phyloP scores from a whole-genome alignment of 2,888 invertebrate species.

The Protula sp. region DNA sequence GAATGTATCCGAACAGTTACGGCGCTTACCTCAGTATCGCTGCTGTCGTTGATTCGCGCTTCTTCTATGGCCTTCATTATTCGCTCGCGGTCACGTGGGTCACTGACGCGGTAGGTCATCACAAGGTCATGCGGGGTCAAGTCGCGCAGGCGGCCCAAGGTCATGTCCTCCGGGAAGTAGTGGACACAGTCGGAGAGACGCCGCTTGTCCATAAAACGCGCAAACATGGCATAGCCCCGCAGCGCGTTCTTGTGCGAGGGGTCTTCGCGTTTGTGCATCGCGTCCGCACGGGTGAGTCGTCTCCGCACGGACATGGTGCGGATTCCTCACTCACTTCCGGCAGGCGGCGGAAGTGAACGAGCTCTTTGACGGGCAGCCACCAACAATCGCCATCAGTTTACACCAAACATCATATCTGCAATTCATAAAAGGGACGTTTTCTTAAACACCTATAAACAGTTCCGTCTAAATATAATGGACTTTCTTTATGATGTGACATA shows the following conservation, averaged over 20 bases:
- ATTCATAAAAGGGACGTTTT: too few species aligned
- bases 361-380: too few species aligned
- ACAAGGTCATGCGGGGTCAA: slow-evolving; percentile 16
- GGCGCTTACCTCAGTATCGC: slow-evolving; percentile 22
- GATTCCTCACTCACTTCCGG: too few species aligned
- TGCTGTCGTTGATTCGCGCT: slow-evolving; percentile 14
- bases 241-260: slow-evolving; percentile 15
- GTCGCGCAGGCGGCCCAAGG: slow-evolving; percentile 38
- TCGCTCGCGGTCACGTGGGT: slow-evolving; percentile 17
- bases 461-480: too few species aligned
- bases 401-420: too few species aligned
- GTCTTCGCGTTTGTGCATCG: slow-evolving; percentile 2
- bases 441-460: too few species aligned
- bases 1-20: too few species aligned
- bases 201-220: slow-evolving; percentile 40
- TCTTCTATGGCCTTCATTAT: slow-evolving; percentile 19
- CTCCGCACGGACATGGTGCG: not conserved
- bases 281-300: not conserved
- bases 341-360: too few species aligned
- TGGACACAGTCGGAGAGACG: slow-evolving; percentile 41
- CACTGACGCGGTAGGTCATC: slow-evolving; percentile 14
- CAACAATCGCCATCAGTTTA: too few species aligned
- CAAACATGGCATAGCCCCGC: slow-evolving; percentile 33
- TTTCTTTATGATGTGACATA: too few species aligned
- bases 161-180: slow-evolving; percentile 46